Percentiles rank a stretch among this genome's conserved stretches.
These are phyloP conservation scores for Hyposoter didymator DNA, from an alignment of 2,888 invertebrate genomes.

Conservation along the genomic window DNA sequence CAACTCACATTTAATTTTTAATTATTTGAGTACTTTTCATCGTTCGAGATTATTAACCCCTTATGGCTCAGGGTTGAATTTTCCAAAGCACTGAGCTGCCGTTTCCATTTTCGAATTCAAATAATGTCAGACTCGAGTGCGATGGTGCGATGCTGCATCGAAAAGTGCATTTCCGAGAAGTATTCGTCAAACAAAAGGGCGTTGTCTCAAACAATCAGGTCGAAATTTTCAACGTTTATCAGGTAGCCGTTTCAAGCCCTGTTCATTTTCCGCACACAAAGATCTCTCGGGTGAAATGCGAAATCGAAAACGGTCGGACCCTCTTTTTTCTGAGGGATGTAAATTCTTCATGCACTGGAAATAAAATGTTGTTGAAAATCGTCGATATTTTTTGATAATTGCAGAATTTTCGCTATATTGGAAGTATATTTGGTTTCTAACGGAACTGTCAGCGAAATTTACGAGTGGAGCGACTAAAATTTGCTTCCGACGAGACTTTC, in stretches of 20 bases:
- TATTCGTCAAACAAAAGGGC: not conserved
- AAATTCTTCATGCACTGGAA: slow-evolving; percentile 52
- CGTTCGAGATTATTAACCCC: too few relatives aligned
- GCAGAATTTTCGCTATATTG: too few relatives aligned
- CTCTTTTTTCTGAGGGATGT: slow-evolving; percentile 22
- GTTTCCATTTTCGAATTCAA: not conserved
- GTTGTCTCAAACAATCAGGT: not conserved
- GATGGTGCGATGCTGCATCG: not conserved
- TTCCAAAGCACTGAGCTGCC: not conserved
- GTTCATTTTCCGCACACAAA: not conserved
- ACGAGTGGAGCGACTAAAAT: too few relatives aligned
- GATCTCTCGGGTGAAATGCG: slow-evolving; percentile 21
- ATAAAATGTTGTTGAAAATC: too few relatives aligned
- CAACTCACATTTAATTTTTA: not conserved
- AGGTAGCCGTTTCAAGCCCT: not conserved
- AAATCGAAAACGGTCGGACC: slow-evolving; percentile 6
- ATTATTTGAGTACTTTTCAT: not conserved
- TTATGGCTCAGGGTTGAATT: not conserved
- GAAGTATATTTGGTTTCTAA: too few relatives aligned
- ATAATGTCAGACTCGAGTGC: too few relatives aligned
- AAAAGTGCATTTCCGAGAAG: not conserved
- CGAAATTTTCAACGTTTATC: slow-evolving; percentile 23
- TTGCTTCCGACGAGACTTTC: too few relatives aligned
- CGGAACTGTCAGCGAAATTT: too few relatives aligned
- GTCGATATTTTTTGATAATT: too few relatives aligned